Evolutionary conservation across 2,888 invertebrate species (phyloP), one percentile per base, ranked within the genome.

Genomic region (Scrobipalpa costella): DNA sequence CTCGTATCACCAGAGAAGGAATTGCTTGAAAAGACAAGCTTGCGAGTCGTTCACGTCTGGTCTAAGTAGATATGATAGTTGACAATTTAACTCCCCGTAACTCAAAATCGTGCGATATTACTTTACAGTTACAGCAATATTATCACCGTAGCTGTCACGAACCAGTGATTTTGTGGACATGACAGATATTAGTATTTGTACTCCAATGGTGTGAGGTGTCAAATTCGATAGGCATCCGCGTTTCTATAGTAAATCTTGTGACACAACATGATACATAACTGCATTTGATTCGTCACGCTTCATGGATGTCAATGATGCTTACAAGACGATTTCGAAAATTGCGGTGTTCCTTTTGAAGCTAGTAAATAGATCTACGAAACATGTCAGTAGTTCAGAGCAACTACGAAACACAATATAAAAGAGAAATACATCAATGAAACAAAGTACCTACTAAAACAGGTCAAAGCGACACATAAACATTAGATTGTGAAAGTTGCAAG

Each of bases 81-180:
- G 44, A 17, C 47, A 44, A 60, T 47, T 59, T 49, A 11, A 49
- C 34, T 49, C 47, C 60, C n/a, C 33, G 15, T 60, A 21, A 44
- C 60, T 47, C 34, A n/a, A 60, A 27, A 59, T 49, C 38, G 49
- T 38, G 60, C 21, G 8, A 40, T 60, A 60, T 33, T 21, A 38
- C 15, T 2, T 33, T 34, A 58, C 58, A 58, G 27, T 58, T 58
- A 58, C 36, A 58, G 40, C 44, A 58, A 44, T 44, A 27, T n/a
- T 44, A 58, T 58, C 36, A 38, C 59, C 13, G 36, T 21, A 27
- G 40, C 7, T 62, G 65, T 66, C 67, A 69, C 66, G 67, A 67
- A 36, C 44, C 19, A 57, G 67, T 61, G 60, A 67, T 68, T 67
- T 67, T 58, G 64, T 64, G 64, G 65, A 66, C 65, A 62, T 36